Conservation (phyloP, 1,140 invertebrate species). For the Hetaerina americana region DNA sequence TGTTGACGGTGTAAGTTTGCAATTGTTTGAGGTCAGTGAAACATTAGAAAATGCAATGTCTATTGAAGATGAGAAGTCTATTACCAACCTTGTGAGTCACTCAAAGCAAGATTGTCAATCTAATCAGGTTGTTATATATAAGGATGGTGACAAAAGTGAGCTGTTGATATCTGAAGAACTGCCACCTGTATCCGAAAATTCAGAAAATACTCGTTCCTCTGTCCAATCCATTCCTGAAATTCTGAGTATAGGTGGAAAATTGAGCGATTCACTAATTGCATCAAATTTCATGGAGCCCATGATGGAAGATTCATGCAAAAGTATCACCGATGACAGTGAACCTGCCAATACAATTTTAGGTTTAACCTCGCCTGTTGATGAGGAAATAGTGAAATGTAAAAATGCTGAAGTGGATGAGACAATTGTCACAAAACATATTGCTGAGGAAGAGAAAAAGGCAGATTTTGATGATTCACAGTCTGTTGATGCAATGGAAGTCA, state of each 20-base stretch:
- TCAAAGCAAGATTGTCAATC: neutral
- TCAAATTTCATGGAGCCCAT: neutral
- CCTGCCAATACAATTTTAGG: neutral
- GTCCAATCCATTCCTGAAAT: neutral
- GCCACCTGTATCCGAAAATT: neutral
- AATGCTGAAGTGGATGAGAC: too few relatives aligned
- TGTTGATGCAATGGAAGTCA: neutral
- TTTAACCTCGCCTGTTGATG: too few relatives aligned
- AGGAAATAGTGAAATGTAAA: too few relatives aligned
- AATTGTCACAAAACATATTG: too few relatives aligned
- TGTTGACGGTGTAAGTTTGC: neutral
- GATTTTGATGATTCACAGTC: neutral
- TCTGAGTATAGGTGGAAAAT: neutral
- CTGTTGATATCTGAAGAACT: neutral
- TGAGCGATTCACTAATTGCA: too few relatives aligned
- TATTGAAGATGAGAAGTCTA: neutral
- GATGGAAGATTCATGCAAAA: neutral
- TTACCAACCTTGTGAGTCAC: neutral
- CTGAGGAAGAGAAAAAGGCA: neutral
- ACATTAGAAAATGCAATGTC: neutral
- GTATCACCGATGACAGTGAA: neutral
- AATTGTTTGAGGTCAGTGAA: neutral
- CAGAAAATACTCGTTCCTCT: neutral
- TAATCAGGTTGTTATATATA: neutral
- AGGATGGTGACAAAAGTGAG: neutral